Evolutionary conservation across 2,113 vertebrate species (phyloP), one percentile per base, ranked within the genome.

Genomic region (Numida meleagris): DNA sequence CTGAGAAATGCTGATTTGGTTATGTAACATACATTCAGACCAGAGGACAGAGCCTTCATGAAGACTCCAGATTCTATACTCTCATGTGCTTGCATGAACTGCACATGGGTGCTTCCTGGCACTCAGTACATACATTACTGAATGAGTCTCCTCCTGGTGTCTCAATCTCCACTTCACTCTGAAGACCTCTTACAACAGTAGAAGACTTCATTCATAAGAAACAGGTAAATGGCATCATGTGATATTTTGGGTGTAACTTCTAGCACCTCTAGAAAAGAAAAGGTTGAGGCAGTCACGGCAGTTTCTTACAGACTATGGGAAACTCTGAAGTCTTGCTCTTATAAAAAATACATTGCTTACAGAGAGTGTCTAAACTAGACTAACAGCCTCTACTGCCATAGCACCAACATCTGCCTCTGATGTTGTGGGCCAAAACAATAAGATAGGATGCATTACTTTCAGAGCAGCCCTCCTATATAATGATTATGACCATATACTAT

Each of bases 401-500:
- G 9, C 29, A 55, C 53, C 29, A 31, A 7, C 53, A 55, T 55
- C 29, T 31, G 29, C 29, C 29, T 31, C 53, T 55, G 29, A 55
- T 31, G 27, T 53, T 53, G 15, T 55, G 27, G 17, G 51, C 9
- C 51, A 55, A 55, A 27, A 55, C 15, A 31, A 31, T 18, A 55
- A 55, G 31, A 55, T 55, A 17, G 29, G 53, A 46, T 18, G 46
- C 19, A 20, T 46, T 20, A 10, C 19, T 46, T 46, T 46, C 46
- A 46, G 19, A 46, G 46, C 9, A 46, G 18, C 17, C 46, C 9
- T 24, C 8, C 45, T 61, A n/a, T 0, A 3, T 13, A 50, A 45
- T n/a, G 14, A 67, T 92, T n/a, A 46, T 0, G 6, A 61, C 19
- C 29, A 6, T 27, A 7, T n/a, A 5, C 8, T 46, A 0, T 29